Evolutionary conservation across 37 sponge, comb jelly and placozoan species (phyloP).

Genomic region (Ianthella basta): DNA sequence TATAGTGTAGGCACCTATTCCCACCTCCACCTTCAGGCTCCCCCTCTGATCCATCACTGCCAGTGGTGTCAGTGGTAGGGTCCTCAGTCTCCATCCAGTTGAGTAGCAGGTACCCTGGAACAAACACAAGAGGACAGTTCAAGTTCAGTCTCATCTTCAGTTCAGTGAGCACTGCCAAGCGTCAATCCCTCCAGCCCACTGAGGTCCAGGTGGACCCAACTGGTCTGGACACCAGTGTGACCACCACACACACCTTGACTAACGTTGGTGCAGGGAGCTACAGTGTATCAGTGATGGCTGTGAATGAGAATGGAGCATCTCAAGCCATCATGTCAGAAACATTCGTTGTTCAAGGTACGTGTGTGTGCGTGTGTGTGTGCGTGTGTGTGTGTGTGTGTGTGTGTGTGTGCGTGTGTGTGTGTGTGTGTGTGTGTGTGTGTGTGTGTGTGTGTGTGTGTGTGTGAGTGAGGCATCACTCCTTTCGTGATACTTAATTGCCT

Average conservation of each 20-base stretch:
- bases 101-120: too few relatives aligned
- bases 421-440: not conserved
- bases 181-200: too few relatives aligned
- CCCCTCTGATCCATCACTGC: too few relatives aligned
- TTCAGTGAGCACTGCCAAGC: too few relatives aligned
- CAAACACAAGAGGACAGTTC: too few relatives aligned
- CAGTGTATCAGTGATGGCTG: not conserved
- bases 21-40: too few relatives aligned
- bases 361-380: conserved; percentile 10
- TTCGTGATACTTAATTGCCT: too few relatives aligned
- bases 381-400: not conserved
- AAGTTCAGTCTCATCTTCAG: too few relatives aligned
- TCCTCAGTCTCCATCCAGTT: too few relatives aligned
- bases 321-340: not conserved
- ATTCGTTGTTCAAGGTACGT: conserved; percentile 11
- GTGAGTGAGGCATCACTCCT: too few relatives aligned
- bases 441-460: not conserved
- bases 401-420: not conserved
- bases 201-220: not conserved
- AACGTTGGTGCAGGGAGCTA: not conserved
- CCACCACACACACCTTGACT: conserved; percentile 2
- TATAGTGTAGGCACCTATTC: too few relatives aligned
- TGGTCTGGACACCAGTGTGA: not conserved
- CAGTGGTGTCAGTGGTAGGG: too few relatives aligned
- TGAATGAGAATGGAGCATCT: conserved; percentile 13